A percentile compares a stretch with the other conserved stretches of the same genome.
phyloP scores from a whole-genome alignment of 2,888 invertebrate genomes.

The Brachyopa scutellaris region DNA sequence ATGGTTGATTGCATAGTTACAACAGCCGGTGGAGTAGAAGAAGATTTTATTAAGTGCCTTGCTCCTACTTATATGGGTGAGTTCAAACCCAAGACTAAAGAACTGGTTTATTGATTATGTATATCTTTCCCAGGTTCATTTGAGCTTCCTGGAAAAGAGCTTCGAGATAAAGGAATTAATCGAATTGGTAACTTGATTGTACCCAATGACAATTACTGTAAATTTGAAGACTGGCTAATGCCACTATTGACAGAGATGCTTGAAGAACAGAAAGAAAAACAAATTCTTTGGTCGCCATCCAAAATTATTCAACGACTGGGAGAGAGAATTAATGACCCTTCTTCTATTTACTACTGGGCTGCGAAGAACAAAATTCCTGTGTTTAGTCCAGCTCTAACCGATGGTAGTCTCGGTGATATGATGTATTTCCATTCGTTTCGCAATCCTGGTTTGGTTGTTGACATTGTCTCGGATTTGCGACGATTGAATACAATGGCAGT shows the following conservation, averaged over 20 bases:
- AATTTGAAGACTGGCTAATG: conserved; percentile 97
- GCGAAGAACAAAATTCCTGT: conserved; percentile 98
- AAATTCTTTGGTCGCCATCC: conserved; percentile 94
- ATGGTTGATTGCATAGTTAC: conserved; percentile 98
- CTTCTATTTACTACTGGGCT: conserved; percentile 98
- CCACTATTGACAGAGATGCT: conserved; percentile 96
- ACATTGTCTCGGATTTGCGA: conserved; percentile 95
- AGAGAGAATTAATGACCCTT: conserved; percentile 93
- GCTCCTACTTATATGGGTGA: conserved; percentile 95
- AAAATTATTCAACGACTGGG: conserved; percentile 92
- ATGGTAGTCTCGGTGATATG: conserved; percentile 99
- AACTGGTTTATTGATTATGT: background rate
- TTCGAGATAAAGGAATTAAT: conserved; percentile 93
- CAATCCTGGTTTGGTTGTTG: conserved; percentile 95
- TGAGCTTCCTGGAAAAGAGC: conserved; percentile 88
- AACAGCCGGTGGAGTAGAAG: conserved; percentile 98
- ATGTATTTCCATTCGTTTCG: conserved; percentile 98
- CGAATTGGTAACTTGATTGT: conserved; percentile 94
- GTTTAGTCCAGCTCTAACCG: conserved; percentile 98
- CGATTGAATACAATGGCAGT: conserved; percentile 97
- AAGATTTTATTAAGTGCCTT: conserved; percentile 99
- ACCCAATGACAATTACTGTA: conserved; percentile 99
- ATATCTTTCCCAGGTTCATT: conserved; percentile 85
- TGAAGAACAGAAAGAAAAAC: conserved; percentile 90
- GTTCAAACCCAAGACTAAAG: conserved; percentile 11